Evolutionary conservation across 2,888 invertebrate species (phyloP).

Genomic region (Dione juno): DNA sequence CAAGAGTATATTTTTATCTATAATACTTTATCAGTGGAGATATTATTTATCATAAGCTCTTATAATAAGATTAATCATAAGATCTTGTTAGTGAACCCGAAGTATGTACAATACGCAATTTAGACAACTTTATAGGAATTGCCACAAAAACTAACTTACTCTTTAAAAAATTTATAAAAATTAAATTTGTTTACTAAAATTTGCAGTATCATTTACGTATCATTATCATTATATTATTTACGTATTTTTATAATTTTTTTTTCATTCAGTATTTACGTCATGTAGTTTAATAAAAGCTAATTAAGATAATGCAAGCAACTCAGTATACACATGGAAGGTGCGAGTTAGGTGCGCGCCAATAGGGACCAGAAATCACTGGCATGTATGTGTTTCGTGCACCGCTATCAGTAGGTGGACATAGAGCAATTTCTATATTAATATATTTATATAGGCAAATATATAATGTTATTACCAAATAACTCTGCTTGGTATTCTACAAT

Average conservation of each 20-base stretch:
- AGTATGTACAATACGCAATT: too few relatives aligned
- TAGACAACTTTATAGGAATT: too few relatives aligned
- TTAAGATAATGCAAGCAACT: constrained; percentile 67
- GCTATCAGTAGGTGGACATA: constrained; percentile 42
- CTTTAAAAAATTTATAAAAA: too few relatives aligned
- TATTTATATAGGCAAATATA: neutral
- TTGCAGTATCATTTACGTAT: neutral
- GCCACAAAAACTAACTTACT: too few relatives aligned
- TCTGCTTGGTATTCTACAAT: neutral
- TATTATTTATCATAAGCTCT: too few relatives aligned
- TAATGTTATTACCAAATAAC: neutral
- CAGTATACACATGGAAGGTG: constrained; percentile 54
- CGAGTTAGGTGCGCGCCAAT: constrained; percentile 60
- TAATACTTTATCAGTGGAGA: too few relatives aligned
- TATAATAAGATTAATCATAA: too few relatives aligned
- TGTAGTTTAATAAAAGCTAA: constrained; percentile 58
- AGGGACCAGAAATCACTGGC: constrained; percentile 65
- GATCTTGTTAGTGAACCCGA: too few relatives aligned
- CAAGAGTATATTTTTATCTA: too few relatives aligned
- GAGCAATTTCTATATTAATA: neutral
- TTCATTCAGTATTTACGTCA: neutral
- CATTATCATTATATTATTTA: too few relatives aligned
- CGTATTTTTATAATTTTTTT: too few relatives aligned
- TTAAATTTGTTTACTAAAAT: neutral
- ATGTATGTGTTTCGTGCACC: constrained; percentile 44